Base-by-base conservation (phyloP, 53 echinoderm and acorn worm species). In the Echinometra lucunter region DNA sequence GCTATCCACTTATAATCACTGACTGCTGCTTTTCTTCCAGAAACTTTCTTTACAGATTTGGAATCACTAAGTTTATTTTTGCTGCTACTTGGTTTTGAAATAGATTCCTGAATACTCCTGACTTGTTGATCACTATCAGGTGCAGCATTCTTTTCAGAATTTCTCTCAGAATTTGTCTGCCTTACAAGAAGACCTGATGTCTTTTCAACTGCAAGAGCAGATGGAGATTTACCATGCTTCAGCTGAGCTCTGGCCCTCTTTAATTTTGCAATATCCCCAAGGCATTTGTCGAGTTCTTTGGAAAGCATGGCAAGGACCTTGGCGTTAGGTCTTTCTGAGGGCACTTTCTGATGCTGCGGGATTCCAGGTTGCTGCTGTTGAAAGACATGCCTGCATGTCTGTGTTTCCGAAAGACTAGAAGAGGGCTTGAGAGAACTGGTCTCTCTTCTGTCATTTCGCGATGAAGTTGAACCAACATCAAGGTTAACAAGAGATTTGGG, bases 231-330 rank as follows among this genome's bases (percentile, higher is more conserved):
- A 21, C 30, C 55, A 49, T 58, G 32, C 9, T 66, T 90, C 40
- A 45, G 6, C 19, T 63, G 58, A 40, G 37, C 58, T 57, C 37
- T 57, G 66, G 90, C 40, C 25, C 27, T 38, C 58, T 90, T 90
- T 37, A 90, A 57, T 90, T 40, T 4, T 13, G 90, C 90, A 40
- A 90, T 90, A 60, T 90, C 90, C 35, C 60, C 90, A 58, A 90
- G 90, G 63, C 90, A 90, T 58, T 90, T 90, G 63, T 90, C 90
- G 2, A 90, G 6, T 90, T 90, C 90, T 63, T 58, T 90, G 63
- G 90, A 56, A 37, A 90, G 90, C 38, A 18, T 40, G 90, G 90
- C 90, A 57, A 90, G 58, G 13, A 88, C 88, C 56, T 49, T 55
- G 17, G 88, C 49, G 17, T 53, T 88, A 1, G 49, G 88, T 53